Evolutionary conservation across 2,113 vertebrate species (phyloP).

Genomic region (Drymodes brunneopygia): DNA sequence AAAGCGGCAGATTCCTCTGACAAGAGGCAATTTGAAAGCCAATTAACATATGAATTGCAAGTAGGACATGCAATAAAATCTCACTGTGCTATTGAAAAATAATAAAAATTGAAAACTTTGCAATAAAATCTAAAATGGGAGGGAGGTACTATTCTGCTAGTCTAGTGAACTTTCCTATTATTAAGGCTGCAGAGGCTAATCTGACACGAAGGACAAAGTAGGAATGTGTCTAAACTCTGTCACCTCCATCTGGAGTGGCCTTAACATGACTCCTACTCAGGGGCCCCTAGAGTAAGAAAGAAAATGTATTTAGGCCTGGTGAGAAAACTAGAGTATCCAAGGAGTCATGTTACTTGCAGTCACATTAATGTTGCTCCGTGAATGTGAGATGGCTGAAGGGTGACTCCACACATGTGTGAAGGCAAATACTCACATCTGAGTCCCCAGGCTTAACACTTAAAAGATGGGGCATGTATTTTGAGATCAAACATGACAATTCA

Average conservation of each 20-base stretch:
- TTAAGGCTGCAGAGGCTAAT: neutral
- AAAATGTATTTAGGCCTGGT: neutral
- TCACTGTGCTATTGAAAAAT: neutral
- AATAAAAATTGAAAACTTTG: neutral
- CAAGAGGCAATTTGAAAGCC: neutral
- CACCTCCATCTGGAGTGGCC: neutral
- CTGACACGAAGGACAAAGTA: neutral
- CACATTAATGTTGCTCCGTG: neutral
- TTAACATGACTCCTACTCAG: neutral
- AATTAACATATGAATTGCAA: neutral
- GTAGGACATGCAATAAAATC: neutral
- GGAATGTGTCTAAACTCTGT: neutral
- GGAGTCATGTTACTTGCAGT: neutral
- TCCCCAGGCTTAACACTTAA: neutral
- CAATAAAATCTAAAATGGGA: neutral
- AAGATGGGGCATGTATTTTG: neutral
- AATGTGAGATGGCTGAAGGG: neutral
- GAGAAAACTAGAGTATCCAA: neutral
- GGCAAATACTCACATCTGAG: neutral
- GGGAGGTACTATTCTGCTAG: neutral
- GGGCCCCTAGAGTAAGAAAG: neutral
- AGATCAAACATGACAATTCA: neutral
- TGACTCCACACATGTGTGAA: accelerated
- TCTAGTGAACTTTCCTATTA: neutral
- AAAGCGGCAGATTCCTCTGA: neutral